Conservation (phyloP, 2,888 invertebrate species). For the Pharmacophagus antenor region DNA sequence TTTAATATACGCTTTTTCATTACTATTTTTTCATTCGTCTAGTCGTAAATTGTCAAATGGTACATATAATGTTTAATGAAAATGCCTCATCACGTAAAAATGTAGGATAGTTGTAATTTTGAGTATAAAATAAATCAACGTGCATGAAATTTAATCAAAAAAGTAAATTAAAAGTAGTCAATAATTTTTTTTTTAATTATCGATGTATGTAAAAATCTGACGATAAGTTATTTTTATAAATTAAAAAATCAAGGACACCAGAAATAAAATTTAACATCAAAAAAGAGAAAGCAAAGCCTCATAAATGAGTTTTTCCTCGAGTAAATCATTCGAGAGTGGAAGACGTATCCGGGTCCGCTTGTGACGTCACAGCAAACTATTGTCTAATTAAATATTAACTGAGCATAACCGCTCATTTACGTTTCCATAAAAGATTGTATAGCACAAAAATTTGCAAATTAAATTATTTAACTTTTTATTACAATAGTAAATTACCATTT, state of each 20-base stretch:
- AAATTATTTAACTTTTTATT: slow-evolving; percentile 24
- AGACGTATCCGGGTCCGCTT: slow-evolving; percentile 26
- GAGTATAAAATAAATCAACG: background rate
- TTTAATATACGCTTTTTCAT: background rate
- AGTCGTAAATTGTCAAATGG: background rate
- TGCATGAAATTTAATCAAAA: slow-evolving; percentile 3
- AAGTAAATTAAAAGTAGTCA: background rate
- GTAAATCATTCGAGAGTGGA: slow-evolving; percentile 14
- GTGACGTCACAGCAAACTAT: slow-evolving; percentile 28
- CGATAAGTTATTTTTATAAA: background rate
- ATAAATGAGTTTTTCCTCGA: slow-evolving; percentile 23
- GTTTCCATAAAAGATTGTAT: slow-evolving; percentile 11
- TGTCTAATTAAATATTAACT: slow-evolving; percentile 30
- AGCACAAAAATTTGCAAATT: slow-evolving; percentile 27
- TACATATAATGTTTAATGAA: background rate
- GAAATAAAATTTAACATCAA: slow-evolving; percentile 5
- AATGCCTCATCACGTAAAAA: background rate
- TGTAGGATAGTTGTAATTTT: background rate
- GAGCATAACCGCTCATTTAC: slow-evolving; percentile 19
- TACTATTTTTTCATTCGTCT: background rate
- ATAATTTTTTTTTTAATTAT: background rate
- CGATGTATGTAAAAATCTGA: background rate
- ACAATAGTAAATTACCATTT: slow-evolving; percentile 21
- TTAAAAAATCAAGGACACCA: background rate
- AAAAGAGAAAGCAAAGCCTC: slow-evolving; percentile 27